These are phyloP conservation scores for Hemiprocne comata DNA, from an alignment of 2,113 vertebrate species.

Conservation along the genomic window DNA sequence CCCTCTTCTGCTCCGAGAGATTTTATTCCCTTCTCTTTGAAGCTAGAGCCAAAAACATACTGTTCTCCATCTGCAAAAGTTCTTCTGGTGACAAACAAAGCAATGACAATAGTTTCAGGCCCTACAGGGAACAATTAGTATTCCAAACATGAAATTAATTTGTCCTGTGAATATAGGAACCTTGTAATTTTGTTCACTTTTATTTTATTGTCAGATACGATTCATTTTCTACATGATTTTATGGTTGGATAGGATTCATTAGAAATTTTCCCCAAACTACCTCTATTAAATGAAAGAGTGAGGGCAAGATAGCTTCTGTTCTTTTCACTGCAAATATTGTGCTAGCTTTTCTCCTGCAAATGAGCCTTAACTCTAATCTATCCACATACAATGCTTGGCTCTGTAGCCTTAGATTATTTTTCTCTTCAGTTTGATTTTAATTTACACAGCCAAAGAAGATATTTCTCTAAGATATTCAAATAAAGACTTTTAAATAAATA, in stretches of 20 bases:
- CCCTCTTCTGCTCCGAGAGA: neutral
- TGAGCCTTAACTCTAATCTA: slow-evolving; percentile 33
- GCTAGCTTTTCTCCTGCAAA: slow-evolving; percentile 44
- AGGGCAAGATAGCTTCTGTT: slow-evolving; percentile 27
- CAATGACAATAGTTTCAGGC: neutral
- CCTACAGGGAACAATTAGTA: slow-evolving; percentile 75
- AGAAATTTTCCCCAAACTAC: slow-evolving; percentile 70
- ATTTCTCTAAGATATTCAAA: slow-evolving; percentile 28
- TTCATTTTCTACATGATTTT: slow-evolving; percentile 82
- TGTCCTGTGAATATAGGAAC: slow-evolving; percentile 71
- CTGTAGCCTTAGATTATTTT: neutral
- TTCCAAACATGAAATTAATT: slow-evolving; percentile 85
- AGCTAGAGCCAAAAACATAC: neutral
- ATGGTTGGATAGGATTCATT: slow-evolving; percentile 81
- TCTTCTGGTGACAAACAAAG: neutral
- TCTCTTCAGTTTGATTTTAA: slow-evolving; percentile 46
- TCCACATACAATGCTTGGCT: neutral
- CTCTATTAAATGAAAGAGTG: slow-evolving; percentile 45
- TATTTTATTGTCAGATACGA: slow-evolving; percentile 82
- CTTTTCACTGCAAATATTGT: slow-evolving; percentile 17
- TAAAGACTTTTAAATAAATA: neutral
- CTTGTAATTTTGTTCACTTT: slow-evolving; percentile 80
- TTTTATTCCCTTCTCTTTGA: neutral
- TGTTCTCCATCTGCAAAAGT: neutral
- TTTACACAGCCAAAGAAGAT: slow-evolving; percentile 42